Evolutionary conservation across 2,888 invertebrate genomes (phyloP).

Genomic region (Drosophila conformis): DNA sequence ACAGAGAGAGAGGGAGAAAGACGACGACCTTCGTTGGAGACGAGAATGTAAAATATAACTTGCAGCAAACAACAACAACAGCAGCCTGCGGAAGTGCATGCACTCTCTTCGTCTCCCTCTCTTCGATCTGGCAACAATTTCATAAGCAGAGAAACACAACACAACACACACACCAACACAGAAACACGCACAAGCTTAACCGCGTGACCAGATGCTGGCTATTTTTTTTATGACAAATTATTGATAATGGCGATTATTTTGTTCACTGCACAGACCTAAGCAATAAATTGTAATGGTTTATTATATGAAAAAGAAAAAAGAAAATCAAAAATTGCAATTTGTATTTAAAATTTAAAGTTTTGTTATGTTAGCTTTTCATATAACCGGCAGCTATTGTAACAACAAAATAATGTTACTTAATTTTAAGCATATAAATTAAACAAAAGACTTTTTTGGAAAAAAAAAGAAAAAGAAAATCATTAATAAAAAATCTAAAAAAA

Average conservation of each 20-base stretch:
- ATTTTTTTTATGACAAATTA: conserved; percentile 34
- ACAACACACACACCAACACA: conserved; percentile 17
- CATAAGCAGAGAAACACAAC: conserved; percentile 29
- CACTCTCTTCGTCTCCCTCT: conserved; percentile 31
- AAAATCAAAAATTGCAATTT: conserved; percentile 50
- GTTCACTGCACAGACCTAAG: conserved; percentile 42
- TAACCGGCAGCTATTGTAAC: conserved; percentile 29
- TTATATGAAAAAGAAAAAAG: conserved; percentile 16
- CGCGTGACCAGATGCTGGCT: conserved; percentile 74
- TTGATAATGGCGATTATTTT: conserved; percentile 62
- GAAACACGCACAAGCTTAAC: conserved; percentile 26
- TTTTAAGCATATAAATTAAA: conserved; percentile 58
- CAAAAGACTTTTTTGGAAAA: conserved; percentile 55
- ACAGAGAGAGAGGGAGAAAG: conserved; percentile 13
- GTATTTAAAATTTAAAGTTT: conserved; percentile 69
- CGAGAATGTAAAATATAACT: conserved; percentile 53
- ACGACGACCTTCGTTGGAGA: conserved; percentile 64
- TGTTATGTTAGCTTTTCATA: conserved; percentile 77
- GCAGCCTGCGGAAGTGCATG: conserved; percentile 69
- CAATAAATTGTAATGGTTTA: conserved; percentile 36
- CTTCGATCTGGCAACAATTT: conserved; percentile 47
- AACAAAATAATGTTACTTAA: conserved; percentile 64
- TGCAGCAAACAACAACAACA: conserved; percentile 44
- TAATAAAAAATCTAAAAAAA: conserved; percentile 27
- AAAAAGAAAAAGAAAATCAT: not conserved